Conservation (phyloP, 2,113 vertebrate species). For the Heterotilapia buettikoferi region DNA sequence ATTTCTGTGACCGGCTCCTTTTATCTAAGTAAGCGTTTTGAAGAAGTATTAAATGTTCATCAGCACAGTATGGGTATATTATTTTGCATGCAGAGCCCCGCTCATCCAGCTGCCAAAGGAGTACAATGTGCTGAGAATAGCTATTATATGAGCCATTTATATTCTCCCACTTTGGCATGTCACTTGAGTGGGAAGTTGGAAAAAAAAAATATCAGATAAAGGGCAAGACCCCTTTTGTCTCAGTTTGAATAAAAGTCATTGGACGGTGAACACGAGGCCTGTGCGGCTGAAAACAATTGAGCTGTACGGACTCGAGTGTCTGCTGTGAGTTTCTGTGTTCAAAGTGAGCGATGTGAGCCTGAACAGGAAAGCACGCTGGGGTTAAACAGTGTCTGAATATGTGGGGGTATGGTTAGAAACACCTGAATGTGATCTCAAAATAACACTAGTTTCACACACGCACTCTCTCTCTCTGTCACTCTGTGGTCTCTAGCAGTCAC, state of each 20-base stretch:
- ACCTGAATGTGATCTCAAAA: conserved; percentile 18
- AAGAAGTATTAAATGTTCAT: neutral
- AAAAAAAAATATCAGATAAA: conserved; percentile 18
- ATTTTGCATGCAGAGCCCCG: neutral
- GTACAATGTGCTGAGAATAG: conserved; percentile 30
- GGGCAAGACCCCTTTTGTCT: conserved; percentile 34
- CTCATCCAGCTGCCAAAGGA: neutral
- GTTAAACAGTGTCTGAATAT: neutral
- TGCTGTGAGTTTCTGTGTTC: neutral
- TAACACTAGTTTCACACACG: conserved; percentile 12
- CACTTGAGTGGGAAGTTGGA: conserved; percentile 14
- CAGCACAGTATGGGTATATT: neutral
- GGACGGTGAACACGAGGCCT: conserved; percentile 2
- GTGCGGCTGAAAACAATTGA: conserved; percentile 24
- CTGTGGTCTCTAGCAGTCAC: neutral
- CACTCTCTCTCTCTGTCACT: neutral
- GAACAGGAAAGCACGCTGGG: neutral
- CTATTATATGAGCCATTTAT: conserved; percentile 21
- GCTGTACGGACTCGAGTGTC: conserved; percentile 1
- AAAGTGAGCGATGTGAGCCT: neutral
- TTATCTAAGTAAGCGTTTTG: neutral
- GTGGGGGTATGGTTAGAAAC: neutral
- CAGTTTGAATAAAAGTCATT: conserved; percentile 1
- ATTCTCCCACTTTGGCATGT: conserved; percentile 30
- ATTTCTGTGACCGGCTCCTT: neutral